Percentiles rank a stretch among this genome's conserved stretches.
These are phyloP conservation scores for Physeter macrocephalus DNA, from an alignment of 2,113 vertebrate genomes.

Conservation along the genomic window DNA sequence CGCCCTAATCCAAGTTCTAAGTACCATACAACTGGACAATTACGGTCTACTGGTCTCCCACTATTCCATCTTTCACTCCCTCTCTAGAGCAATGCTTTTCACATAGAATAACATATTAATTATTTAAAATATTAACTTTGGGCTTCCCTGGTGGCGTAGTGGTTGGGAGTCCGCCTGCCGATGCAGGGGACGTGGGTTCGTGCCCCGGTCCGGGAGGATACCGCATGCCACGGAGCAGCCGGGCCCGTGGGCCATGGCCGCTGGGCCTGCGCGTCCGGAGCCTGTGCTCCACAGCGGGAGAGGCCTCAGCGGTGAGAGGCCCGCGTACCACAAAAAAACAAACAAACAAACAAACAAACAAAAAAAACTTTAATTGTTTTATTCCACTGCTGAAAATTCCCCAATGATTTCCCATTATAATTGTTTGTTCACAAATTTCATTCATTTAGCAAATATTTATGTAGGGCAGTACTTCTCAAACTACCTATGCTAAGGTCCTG, in stretches of 20 bases:
- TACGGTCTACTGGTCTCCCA: background rate
- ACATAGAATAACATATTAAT: background rate
- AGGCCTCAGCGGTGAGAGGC: no score
- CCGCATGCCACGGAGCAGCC: no score
- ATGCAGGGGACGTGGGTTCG: no score
- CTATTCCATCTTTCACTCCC: background rate
- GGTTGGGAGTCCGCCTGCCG: no score
- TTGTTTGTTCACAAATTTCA: background rate
- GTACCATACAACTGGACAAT: background rate
- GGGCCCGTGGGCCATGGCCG: no score
- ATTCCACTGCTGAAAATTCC: background rate
- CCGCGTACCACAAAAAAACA: no score
- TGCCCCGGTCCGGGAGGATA: no score
- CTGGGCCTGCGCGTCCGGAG: no score
- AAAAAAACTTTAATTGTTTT: background rate
- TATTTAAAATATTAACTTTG: background rate
- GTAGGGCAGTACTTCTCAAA: background rate
- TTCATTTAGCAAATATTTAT: constrained; percentile 23
- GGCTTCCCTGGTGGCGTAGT: no score
- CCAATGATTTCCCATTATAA: background rate
- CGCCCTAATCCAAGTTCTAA: background rate
- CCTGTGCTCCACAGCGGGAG: no score
- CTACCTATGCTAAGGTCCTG: background rate
- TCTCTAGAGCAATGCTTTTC: background rate
- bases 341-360: no score